These are phyloP conservation scores for Hypsibius dujardini DNA, from an alignment of 1,140 invertebrate genomes.

Conservation along the genomic window DNA sequence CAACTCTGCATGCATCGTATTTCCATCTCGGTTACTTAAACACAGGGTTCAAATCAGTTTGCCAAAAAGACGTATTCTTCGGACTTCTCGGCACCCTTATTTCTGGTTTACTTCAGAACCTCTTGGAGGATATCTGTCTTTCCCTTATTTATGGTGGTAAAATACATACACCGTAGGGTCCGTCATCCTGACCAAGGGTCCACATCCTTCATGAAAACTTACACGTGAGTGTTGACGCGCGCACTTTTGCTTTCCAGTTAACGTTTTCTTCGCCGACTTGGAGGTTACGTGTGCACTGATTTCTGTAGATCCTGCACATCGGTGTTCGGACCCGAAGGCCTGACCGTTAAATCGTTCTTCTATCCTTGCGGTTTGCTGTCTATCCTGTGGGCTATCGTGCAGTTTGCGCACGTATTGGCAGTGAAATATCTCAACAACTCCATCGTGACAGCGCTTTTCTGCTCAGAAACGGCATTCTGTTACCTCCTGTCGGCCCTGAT, in stretches of 20 bases:
- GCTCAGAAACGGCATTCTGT: slow-evolving; percentile 1
- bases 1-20: no score
- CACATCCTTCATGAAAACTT: neutral
- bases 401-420: neutral
- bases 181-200: neutral
- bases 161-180: neutral
- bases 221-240: neutral
- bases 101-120: neutral
- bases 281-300: no score
- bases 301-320: neutral
- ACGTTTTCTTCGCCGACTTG: no score
- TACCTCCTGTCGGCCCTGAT: neutral
- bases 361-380: neutral
- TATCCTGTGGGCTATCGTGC: neutral
- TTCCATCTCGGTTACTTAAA: no score
- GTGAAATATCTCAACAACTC: slow-evolving; percentile 6
- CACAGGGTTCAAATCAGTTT: no score
- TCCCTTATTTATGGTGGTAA: neutral
- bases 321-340: neutral
- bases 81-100: slow-evolving; percentile 1
- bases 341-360: neutral
- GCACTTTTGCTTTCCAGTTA: no score
- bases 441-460: slow-evolving; percentile 1
- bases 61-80: neutral
- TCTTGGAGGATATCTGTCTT: neutral